Evolutionary conservation across 2,797 vertebrate genomes (phyloP).

Genomic region (Myripristis jacobus): DNA sequence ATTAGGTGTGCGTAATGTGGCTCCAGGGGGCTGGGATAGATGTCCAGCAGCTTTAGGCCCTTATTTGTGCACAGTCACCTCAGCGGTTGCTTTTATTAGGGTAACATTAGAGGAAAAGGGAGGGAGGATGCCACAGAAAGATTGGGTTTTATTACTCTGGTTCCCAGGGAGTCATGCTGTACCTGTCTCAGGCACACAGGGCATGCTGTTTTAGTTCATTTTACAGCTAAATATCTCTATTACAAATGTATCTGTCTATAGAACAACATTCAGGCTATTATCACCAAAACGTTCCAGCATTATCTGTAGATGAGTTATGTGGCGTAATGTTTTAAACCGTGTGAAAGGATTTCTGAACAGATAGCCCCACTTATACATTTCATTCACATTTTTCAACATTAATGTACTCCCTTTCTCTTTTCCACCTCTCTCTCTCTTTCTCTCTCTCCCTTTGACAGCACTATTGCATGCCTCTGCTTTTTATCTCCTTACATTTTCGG

Average conservation of each 20-base stretch:
- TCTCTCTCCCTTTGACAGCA: conserved; percentile 76
- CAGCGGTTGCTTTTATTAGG: conserved; percentile 96
- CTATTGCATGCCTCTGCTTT: conserved; percentile 78
- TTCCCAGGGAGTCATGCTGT: conserved; percentile 93
- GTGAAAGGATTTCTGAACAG: conserved; percentile 56
- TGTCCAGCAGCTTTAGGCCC: conserved; percentile 92
- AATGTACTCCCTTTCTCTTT: conserved; percentile 74
- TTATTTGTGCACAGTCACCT: conserved; percentile 96
- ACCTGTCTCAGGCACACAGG: conserved; percentile 86
- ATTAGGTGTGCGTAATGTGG: conserved; percentile 98
- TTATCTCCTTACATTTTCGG: conserved; percentile 83
- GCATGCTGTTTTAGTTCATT: conserved; percentile 81
- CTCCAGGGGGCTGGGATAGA: conserved; percentile 95
- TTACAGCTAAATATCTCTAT: conserved; percentile 80
- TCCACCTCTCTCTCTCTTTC: conserved; percentile 23
- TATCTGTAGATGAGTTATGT: conserved; percentile 69
- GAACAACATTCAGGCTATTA: conserved; percentile 76
- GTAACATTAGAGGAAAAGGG: conserved; percentile 89
- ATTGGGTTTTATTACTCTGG: conserved; percentile 94
- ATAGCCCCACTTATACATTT: conserved; percentile 76
- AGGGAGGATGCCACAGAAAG: conserved; percentile 86
- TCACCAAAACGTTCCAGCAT: conserved; percentile 68
- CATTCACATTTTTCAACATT: conserved; percentile 79
- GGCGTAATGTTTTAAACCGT: conserved; percentile 61
- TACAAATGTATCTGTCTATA: conserved; percentile 73